Conservation (phyloP, 1,140 invertebrate species). For the Hypsibius dujardini region DNA sequence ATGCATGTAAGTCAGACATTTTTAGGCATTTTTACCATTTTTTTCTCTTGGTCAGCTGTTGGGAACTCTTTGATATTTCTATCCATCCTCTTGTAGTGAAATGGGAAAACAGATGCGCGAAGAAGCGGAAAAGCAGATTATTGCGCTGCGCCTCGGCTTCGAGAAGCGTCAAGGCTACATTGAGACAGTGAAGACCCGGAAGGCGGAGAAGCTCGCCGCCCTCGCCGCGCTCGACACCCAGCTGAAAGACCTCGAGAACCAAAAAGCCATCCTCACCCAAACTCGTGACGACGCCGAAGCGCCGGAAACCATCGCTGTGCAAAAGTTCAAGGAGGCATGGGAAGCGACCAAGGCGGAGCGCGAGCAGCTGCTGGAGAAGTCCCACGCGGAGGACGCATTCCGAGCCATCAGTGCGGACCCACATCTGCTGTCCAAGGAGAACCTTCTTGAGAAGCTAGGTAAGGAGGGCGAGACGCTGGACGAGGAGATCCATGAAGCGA, state of each 20-base stretch:
- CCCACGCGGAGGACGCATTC: slow-evolving; percentile 42
- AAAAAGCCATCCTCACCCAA: slow-evolving; percentile 19
- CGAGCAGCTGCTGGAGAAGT: slow-evolving; percentile 36
- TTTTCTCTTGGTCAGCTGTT: neutral
- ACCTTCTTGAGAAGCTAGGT: neutral
- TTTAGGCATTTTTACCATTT: no score
- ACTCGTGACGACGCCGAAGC: slow-evolving; percentile 52
- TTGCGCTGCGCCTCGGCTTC: slow-evolving; percentile 56
- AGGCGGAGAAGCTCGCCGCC: slow-evolving; percentile 34
- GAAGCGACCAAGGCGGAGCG: slow-evolving; percentile 42
- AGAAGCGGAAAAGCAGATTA: slow-evolving; percentile 49
- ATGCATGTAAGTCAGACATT: slow-evolving; percentile 32
- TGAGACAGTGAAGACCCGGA: slow-evolving; percentile 45
- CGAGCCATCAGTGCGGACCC: slow-evolving; percentile 51
- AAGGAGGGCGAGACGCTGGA: slow-evolving; percentile 27
- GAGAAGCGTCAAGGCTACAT: slow-evolving; percentile 56
- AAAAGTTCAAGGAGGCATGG: slow-evolving; percentile 51
- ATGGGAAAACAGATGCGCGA: slow-evolving; percentile 57
- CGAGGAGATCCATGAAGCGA: slow-evolving; percentile 19
- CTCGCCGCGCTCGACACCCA: slow-evolving; percentile 25
- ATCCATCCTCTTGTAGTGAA: slow-evolving; percentile 43
- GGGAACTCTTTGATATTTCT: slow-evolving; percentile 22
- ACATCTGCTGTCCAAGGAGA: neutral
- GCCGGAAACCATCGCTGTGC: slow-evolving; percentile 52
- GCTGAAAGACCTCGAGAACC: slow-evolving; percentile 26